These are phyloP conservation scores for Manduca sexta DNA, from an alignment of 1,140 invertebrate species.

Conservation along the genomic window DNA sequence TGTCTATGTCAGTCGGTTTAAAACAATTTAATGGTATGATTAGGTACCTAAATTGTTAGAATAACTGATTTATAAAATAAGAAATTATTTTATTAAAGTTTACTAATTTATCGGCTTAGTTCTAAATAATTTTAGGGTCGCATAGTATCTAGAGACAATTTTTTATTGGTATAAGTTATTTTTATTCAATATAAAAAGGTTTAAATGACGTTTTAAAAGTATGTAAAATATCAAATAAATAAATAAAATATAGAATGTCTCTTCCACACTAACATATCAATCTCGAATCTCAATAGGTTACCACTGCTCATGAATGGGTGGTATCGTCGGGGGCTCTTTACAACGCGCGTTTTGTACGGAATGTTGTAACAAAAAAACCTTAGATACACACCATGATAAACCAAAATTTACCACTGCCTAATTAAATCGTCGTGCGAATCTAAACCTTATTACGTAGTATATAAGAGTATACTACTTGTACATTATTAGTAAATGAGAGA, in stretches of 20 bases:
- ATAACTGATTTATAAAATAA: too few relatives aligned
- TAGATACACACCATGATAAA: constrained; percentile 64
- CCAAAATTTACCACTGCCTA: constrained; percentile 25
- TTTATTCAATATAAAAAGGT: too few relatives aligned
- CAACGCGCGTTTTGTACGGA: constrained; percentile 70
- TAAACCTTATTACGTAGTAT: neutral
- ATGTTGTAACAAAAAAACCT: constrained; percentile 70
- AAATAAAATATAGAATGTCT: neutral
- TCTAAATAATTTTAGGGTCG: too few relatives aligned
- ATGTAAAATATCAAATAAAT: too few relatives aligned
- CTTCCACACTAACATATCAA: constrained; percentile 40
- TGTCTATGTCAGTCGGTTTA: too few relatives aligned
- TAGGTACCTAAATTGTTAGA: too few relatives aligned
- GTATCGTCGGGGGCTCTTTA: constrained; percentile 69
- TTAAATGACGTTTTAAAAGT: too few relatives aligned
- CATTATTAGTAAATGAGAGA: constrained; percentile 18
- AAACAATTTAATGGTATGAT: too few relatives aligned
- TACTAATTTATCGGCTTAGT: too few relatives aligned
- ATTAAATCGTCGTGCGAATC: neutral
- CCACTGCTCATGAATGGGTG: constrained; percentile 71
- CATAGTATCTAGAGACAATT: too few relatives aligned
- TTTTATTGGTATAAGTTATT: too few relatives aligned
- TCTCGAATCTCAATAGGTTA: constrained; percentile 68
- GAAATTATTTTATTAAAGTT: too few relatives aligned
- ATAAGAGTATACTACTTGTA: neutral